Evolutionary conservation across 30 jellyfish, hydroid and myxozoan genomes (phyloP).

Genomic region (Cassiopea andromeda): DNA sequence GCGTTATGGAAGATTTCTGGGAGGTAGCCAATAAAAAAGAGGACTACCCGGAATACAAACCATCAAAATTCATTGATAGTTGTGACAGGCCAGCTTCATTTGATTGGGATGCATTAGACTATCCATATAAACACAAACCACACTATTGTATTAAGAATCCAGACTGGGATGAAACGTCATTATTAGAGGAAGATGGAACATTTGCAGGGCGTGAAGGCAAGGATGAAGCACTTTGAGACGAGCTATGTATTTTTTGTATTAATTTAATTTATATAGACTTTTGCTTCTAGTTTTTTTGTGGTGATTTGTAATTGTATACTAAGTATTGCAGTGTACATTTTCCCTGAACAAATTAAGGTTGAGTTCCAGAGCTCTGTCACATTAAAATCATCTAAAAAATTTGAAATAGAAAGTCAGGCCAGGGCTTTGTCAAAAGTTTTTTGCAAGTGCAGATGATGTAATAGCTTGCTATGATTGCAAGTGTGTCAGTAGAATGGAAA

Average conservation of each 20-base stretch:
- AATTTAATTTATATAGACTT: too few species aligned
- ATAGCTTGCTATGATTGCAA: too few species aligned
- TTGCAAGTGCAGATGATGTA: too few species aligned
- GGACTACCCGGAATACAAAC: constrained; percentile 12
- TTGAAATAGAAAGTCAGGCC: too few species aligned
- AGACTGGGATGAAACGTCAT: constrained; percentile 25
- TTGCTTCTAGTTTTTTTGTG: too few species aligned
- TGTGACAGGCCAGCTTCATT: constrained; percentile 39
- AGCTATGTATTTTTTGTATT: neutral
- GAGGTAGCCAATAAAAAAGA: constrained; percentile 19
- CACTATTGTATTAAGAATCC: constrained; percentile 52
- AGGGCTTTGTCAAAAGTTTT: too few species aligned
- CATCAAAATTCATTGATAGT: neutral
- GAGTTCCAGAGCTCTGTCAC: too few species aligned
- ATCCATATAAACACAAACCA: constrained; percentile 47
- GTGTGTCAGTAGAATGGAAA: too few species aligned
- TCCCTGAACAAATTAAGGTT: too few species aligned
- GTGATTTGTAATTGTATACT: too few species aligned
- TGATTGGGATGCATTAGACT: constrained; percentile 60
- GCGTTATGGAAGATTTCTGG: constrained; percentile 75
- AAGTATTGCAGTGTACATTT: too few species aligned
- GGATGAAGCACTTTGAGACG: neutral
- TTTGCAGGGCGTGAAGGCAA: constrained; percentile 58
- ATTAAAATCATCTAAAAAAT: too few species aligned
- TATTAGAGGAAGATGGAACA: constrained; percentile 39